Evolutionary conservation across 2,888 invertebrate species (phyloP), one percentile per base, ranked within the genome.

Genomic region (Ectemnius continuus): DNA sequence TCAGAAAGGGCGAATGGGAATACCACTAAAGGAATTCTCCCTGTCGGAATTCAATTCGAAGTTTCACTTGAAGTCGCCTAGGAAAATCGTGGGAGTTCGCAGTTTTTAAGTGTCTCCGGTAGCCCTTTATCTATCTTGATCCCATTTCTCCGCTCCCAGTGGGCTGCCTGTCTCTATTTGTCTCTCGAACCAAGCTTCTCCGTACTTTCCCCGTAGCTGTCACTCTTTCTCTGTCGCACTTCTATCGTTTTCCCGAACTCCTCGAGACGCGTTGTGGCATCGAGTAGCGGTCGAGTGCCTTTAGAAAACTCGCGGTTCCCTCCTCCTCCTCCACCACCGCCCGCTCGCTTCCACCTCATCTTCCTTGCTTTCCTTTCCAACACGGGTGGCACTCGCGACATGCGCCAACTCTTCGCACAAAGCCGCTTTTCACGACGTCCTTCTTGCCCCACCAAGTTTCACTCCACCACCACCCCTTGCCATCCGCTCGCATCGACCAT

Each of bases 361-460:
- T 13, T 14, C 52, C 14, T 14, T 52, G 52, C 52, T 52, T 52
- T 52, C n/a, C 52, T 16, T 52, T 16, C n/a, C 14, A 60, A 70
- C 61, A 52, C 65, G 36, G 23, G 0, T 23, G 2, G 8, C 36
- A 11, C 36, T 36, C 36, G 36, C 36, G 36, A 36, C 36, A 36
- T 36, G 36, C 36, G 11, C 8, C 36, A 36, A 36, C 36, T 36
- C 36, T 36, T 36, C 36, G 52, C 75, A 82, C 84, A 82, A 85
- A 83, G 82, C 85, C 76, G 83, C 87, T 83, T 87, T 85, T 86
- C 83, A 84, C 79, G 75, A 71, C 80, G 82, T 84, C 79, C 78
- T 82, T 81, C 83, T 86, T 82, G 48, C 75, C 78, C 78, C 78
- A 36, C 36, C 36, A 23, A 23, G 23, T 23, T 23, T 23, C 6